Base-by-base conservation (phyloP, 2,113 vertebrate species). In the Carassius carassius region DNA sequence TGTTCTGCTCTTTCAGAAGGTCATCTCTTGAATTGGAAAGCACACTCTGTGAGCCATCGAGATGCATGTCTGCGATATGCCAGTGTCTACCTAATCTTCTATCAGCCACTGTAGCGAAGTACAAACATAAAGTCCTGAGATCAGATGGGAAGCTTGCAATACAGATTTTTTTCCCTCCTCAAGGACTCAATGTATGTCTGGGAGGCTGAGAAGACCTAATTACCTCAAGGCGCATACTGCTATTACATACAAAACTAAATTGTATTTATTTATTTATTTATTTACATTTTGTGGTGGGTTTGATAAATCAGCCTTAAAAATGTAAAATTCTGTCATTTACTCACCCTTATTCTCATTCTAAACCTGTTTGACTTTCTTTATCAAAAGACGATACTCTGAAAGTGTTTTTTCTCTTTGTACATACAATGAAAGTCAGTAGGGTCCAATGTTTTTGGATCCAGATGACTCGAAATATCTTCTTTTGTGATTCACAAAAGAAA, bases 1-100 rank as follows among this genome's bases (percentile, higher is more conserved):
- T 19, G 75, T 74, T 44, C 86, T 79, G 83, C 78, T 87, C 86
- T 86, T 86, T 83, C 80, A 85, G 92, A 94, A 94, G 93, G 94
- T 94, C 92, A 92, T 91, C 92, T 90, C 87, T 91, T 84, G 44
- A 93, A 94, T 92, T 90, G 91, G 89, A 93, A 93, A 93, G 91
- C 92, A 90, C 89, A 92, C 89, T 92, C 91, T 90, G 92, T 87
- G 92, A 93, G 87, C 91, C 87, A 90, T 91, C 89, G 89, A 90
- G 94, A 95, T 95, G 90, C 90, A 89, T 88, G 84, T 85, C 75
- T 72, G 87, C 89, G 94, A 94, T 95, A 94, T 87, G 78, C 82
- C 88, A 86, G 83, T 89, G 90, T 90, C 91, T 92, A 94, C 95
- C 93, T 95, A 92, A 95, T 95, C 94, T 94, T 93, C 92, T 94